Base-by-base conservation (phyloP, 2,888 invertebrate genomes). In the Eulithis prunata region DNA sequence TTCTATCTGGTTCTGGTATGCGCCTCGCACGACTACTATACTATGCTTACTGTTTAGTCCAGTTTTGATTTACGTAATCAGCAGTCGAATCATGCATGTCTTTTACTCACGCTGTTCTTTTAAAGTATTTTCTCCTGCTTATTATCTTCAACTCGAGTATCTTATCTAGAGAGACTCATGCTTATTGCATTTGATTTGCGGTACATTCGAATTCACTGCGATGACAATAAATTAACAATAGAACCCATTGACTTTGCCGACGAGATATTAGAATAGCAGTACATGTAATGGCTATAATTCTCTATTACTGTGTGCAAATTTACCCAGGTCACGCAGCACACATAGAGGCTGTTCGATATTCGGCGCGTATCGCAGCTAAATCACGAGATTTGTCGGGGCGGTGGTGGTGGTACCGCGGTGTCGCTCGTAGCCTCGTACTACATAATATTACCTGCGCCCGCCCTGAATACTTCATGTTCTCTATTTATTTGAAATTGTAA, bases 401-500 rank as follows among this genome's bases (percentile, higher is more conserved):
- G 84, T 83, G 84, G 83, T 84, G 32, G 5, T 4, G 32, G 21
- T 21, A 21, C 86, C 84, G 85, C 63, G 64, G 59, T 59, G 64
- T 81, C 62, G 66, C 62, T 66, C 62, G 62, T 66, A 62, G 62
- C 58, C 60, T 84, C 85, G 79, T 87, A 87, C 90, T 91, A 88
- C 87, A 89, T 89, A 91, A 89, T 89, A 86, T 90, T 89, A 90
- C 91, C 88, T 90, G 86, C 81, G 87, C 87, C 85, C 87, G 87
- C 81, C 86, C 85, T 92, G 90, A 92, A 93, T 92, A 91, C 90
- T 90, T 91, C 90, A 90, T 92, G 89, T 83, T 87, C 85, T 86
- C 87, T 91, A 90, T 92, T 92, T 91, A 90, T 91, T 91, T 91
- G 88, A 89, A 90, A 90, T 91, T 91, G 90, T 92, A 90, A 92